A percentile compares a stretch with the other conserved stretches of the same genome.
phyloP scores from a whole-genome alignment of 2,113 vertebrate species.

The Pangasianodon hypophthalmus region DNA sequence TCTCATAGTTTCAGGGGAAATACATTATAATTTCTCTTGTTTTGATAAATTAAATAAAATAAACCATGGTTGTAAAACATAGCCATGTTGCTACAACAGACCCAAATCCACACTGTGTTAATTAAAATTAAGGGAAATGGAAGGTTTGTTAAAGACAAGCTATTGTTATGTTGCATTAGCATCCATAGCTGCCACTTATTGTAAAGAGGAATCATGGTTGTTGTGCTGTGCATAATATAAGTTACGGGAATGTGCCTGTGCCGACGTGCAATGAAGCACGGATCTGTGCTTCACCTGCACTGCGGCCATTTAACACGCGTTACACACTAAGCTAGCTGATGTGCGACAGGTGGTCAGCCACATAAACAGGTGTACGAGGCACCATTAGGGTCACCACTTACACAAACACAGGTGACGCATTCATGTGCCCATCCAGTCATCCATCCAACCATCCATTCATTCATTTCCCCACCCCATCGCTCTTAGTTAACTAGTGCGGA shows the following conservation, averaged over 20 bases:
- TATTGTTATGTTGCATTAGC: slow-evolving; percentile 12
- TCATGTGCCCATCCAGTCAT: slow-evolving; percentile 30
- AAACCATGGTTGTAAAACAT: neutral
- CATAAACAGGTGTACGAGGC: slow-evolving; percentile 49
- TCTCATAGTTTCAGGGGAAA: neutral
- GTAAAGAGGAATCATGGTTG: slow-evolving; percentile 1
- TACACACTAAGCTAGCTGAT: slow-evolving; percentile 35
- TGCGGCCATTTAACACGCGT: slow-evolving; percentile 41
- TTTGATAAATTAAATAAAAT: neutral
- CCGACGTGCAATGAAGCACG: slow-evolving; percentile 34
- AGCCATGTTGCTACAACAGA: neutral
- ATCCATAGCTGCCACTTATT: neutral
- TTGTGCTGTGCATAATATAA: slow-evolving; percentile 10
- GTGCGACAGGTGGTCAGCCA: slow-evolving; percentile 52
- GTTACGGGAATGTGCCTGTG: slow-evolving; percentile 21
- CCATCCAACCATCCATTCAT: slow-evolving; percentile 39
- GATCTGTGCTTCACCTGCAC: slow-evolving; percentile 33
- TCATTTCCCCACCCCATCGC: slow-evolving; percentile 24
- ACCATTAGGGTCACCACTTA: slow-evolving; percentile 54
- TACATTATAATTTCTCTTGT: neutral
- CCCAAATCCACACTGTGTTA: neutral
- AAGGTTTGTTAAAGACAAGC: slow-evolving; percentile 1
- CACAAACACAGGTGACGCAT: slow-evolving; percentile 45
- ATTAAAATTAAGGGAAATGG: neutral
- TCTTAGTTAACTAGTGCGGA: slow-evolving; percentile 41